Evolutionary conservation across 2,888 invertebrate genomes (phyloP), one percentile per base, ranked within the genome.

Genomic region (Lottia scabra): DNA sequence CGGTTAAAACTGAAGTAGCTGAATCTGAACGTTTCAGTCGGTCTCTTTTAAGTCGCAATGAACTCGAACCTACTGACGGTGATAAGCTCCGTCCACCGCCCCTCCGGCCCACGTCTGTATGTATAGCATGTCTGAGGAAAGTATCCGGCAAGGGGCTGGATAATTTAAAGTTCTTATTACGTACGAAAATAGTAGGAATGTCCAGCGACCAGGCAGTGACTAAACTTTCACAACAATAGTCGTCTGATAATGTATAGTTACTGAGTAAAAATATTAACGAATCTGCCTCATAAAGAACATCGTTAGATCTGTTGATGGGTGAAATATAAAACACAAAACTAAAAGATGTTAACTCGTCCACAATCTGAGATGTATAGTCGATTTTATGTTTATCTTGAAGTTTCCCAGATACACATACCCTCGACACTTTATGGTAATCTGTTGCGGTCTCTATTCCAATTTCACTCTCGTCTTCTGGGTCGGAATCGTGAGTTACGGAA

Each of bases 101-200:
- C 23, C 23, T 23, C 19, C 23, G 12, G 19, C 26, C 30, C 13
- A n/a, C 65, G 16, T 65, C 27, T 8, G 23, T 46, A 26, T 63
- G 38, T 4, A 68, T 15, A 2, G 38, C 30, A 6, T 70, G 64
- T 46, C 67, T 43, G 44, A 75, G 48, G n/a, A 76, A 56, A 1
- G 67, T 19, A 26, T 76, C 72, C 0, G 78, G 78, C n/a, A 78
- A 67, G 2, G 75, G 75, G 1, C 70, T 71, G 1, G 78, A 76
- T n/a, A 78, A 46, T 4, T 63, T 65, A 68, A 72, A 78, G 16
- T 67, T 64, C 8, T 67, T 67, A 13, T 74, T 71, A 38, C 77
- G 74, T 16, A 78, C 66, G 67, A 73, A 78, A 8, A 75, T 44
- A n/a, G 70, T 73, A 13, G 74, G 73, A 23, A 74, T 65, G 65